A percentile compares a stretch with the other conserved stretches of the same genome.
phyloP scores from a whole-genome alignment of 1,140 invertebrate species.

The Colletes gigas region DNA sequence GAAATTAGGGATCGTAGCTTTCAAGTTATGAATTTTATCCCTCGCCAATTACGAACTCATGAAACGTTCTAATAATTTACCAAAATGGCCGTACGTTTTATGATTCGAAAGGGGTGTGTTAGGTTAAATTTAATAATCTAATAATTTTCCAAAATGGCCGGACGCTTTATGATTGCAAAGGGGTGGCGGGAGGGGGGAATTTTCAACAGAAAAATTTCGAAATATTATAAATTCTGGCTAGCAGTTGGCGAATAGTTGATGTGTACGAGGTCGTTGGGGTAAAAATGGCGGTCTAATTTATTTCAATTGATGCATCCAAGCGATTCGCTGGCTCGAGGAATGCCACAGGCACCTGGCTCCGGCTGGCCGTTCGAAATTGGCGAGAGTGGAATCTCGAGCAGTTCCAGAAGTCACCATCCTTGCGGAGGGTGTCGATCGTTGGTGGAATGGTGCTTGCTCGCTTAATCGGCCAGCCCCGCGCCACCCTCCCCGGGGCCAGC shows the following conservation, averaged over 20 bases:
- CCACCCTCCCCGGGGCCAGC: not conserved
- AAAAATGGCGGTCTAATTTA: conserved; percentile 37
- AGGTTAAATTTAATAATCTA: too few relatives aligned
- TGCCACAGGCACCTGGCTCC: conserved; percentile 46
- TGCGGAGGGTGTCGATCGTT: conserved; percentile 60
- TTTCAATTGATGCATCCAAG: conserved; percentile 44
- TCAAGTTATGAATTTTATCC: too few relatives aligned
- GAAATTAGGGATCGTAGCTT: too few relatives aligned
- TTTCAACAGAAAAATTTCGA: not conserved
- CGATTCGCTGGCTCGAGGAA: conserved; percentile 38
- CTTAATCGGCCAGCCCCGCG: conserved; percentile 54
- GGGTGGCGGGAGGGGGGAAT: too few relatives aligned
- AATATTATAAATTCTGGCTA: too few relatives aligned
- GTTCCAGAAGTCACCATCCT: conserved; percentile 60
- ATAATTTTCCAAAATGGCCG: too few relatives aligned
- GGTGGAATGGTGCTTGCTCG: conserved; percentile 52
- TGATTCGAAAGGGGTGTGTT: too few relatives aligned
- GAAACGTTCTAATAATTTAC: too few relatives aligned
- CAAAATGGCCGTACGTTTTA: too few relatives aligned
- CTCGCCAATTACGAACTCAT: too few relatives aligned
- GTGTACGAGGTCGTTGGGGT: too few relatives aligned
- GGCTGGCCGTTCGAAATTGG: conserved; percentile 58
- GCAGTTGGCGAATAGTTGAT: not conserved
- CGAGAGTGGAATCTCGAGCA: conserved; percentile 67
- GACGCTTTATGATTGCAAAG: too few relatives aligned